Evolutionary conservation across 1,140 invertebrate species (phyloP).

Genomic region (Aporrectodea caliginosa): DNA sequence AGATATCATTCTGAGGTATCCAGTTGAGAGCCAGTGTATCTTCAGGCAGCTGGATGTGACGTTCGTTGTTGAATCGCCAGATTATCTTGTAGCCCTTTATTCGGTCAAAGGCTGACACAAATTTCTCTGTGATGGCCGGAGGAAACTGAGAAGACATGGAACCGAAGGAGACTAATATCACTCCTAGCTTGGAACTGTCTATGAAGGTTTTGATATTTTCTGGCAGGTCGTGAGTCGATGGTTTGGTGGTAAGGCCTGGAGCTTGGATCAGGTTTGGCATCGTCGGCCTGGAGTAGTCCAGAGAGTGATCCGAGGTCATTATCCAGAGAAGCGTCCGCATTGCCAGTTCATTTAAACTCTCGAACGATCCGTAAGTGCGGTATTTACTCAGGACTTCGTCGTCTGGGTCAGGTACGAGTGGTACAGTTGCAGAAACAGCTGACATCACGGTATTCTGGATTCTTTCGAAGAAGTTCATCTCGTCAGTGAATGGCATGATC

Average conservation of each 20-base stretch:
- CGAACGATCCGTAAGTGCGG: neutral
- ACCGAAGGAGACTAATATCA: neutral
- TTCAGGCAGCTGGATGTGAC: neutral
- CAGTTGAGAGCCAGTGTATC: conserved; percentile 40
- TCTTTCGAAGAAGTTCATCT: no score
- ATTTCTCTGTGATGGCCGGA: no score
- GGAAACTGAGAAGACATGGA: no score
- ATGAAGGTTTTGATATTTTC: no score
- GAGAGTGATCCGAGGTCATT: neutral
- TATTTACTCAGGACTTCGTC: conserved; percentile 3
- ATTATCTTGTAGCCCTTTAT: no score
- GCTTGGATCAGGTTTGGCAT: conserved; percentile 7
- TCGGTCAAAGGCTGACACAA: no score
- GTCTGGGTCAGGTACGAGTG: neutral
- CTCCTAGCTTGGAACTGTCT: neutral
- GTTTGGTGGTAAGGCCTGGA: conserved; percentile 6
- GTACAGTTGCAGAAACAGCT: no score
- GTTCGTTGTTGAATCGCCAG: neutral
- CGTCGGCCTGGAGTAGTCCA: neutral
- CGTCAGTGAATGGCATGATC: no score
- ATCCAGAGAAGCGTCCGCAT: neutral
- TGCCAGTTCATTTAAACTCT: neutral
- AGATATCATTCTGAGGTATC: conserved; percentile 76
- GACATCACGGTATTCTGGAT: no score
- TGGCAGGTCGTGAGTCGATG: neutral